Evolutionary conservation across 2,797 vertebrate genomes (phyloP).

Genomic region (Danio choprae): DNA sequence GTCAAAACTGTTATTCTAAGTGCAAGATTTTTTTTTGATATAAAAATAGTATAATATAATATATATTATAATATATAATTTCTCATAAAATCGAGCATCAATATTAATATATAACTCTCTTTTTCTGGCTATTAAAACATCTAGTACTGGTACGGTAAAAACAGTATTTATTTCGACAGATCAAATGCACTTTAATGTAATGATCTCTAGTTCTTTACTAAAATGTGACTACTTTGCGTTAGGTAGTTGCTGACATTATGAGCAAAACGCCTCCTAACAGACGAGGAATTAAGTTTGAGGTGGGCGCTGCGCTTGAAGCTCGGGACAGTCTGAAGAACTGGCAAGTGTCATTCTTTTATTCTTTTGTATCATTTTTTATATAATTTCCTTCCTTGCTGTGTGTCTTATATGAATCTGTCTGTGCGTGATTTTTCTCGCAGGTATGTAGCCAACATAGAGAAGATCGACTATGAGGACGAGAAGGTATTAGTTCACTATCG

Average conservation of each 20-base stretch:
- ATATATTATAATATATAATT: no score
- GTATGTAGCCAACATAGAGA: constrained; percentile 98
- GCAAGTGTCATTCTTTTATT: constrained; percentile 46
- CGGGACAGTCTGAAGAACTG: constrained; percentile 94
- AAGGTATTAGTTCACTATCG: constrained; percentile 97
- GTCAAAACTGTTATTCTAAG: background rate
- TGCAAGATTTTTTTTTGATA: no score
- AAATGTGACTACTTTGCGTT: constrained; percentile 60
- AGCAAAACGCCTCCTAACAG: constrained; percentile 95
- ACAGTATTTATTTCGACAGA: background rate
- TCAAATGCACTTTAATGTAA: background rate
- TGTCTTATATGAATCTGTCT: background rate
- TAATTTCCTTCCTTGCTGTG: background rate
- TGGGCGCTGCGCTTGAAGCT: constrained; percentile 95
- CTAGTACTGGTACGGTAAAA: background rate
- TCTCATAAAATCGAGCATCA: no score
- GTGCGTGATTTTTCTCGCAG: constrained; percentile 63
- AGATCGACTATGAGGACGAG: constrained; percentile 95
- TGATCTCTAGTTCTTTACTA: background rate
- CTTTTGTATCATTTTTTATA: no score
- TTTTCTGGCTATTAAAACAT: background rate
- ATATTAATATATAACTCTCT: no score
- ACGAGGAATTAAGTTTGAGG: constrained; percentile 93
- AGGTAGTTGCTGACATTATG: constrained; percentile 70
- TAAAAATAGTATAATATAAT: no score